Conservation (phyloP, 2,113 vertebrate species). For the Tyto alba region DNA sequence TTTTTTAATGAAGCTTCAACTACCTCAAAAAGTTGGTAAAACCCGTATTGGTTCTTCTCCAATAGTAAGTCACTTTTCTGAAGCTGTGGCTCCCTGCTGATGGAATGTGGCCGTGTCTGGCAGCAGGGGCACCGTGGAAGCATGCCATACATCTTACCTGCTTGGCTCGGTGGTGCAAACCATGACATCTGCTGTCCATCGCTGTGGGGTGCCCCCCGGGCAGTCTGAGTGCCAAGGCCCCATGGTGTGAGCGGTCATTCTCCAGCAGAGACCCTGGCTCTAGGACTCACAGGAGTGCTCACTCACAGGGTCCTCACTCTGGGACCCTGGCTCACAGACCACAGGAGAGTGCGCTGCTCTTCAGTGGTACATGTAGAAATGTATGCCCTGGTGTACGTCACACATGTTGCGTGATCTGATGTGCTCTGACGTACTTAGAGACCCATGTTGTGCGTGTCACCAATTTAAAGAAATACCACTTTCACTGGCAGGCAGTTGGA, state of each 20-base stretch:
- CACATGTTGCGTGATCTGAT: not conserved
- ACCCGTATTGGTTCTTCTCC: not conserved
- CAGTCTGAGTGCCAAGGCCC: not conserved
- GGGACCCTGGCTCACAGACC: not conserved
- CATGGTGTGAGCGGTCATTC: not conserved
- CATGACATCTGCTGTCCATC: not conserved
- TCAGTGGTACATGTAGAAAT: not conserved
- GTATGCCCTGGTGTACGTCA: not conserved
- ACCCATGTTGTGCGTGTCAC: not conserved
- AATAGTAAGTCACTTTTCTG: not conserved
- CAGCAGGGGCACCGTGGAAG: accelerated
- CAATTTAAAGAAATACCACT: slow-evolving; percentile 44
- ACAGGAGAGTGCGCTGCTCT: not conserved
- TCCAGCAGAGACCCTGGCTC: not conserved
- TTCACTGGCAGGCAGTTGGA: slow-evolving; percentile 59
- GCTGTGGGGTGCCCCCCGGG: not conserved
- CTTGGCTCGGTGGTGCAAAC: not conserved
- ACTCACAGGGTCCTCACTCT: too few relatives aligned
- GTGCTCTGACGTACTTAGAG: not conserved
- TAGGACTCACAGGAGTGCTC: too few relatives aligned
- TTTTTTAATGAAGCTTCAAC: not conserved
- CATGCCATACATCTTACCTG: accelerated
- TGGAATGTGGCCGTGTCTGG: not conserved
- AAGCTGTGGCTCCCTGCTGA: not conserved
- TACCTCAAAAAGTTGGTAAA: not conserved